Evolutionary conservation across 2,113 vertebrate genomes (phyloP).

Genomic region (Leptosomus discolor): DNA sequence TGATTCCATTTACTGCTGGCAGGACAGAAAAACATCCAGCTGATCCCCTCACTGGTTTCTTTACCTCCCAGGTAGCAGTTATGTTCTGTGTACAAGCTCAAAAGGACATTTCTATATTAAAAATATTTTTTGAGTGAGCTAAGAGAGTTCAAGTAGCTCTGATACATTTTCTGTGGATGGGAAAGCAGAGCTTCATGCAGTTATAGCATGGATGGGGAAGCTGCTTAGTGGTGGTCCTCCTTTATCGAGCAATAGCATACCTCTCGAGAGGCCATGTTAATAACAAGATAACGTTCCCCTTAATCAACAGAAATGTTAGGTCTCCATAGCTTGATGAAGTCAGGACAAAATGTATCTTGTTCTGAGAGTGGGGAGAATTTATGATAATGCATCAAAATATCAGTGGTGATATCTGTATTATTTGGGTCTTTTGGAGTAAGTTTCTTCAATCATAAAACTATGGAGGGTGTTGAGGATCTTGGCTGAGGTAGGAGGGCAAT

Average conservation of each 20-base stretch:
- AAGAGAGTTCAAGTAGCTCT: not conserved
- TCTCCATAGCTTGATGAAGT: not conserved
- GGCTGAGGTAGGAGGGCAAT: not conserved
- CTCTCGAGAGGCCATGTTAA: not conserved
- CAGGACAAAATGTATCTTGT: not conserved
- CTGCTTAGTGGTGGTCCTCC: not conserved
- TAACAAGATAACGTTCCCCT: not conserved
- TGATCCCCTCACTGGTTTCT: not conserved
- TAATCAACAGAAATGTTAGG: not conserved
- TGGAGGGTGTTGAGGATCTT: not conserved
- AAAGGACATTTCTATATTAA: not conserved
- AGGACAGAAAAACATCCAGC: not conserved
- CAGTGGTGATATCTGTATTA: not conserved
- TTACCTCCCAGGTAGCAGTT: not conserved
- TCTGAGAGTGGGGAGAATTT: not conserved
- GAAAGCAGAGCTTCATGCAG: not conserved
- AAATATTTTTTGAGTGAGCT: not conserved
- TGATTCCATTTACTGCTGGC: not conserved
- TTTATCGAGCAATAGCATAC: accelerated
- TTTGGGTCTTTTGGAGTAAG: not conserved
- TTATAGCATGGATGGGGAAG: not conserved
- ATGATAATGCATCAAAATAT: not conserved
- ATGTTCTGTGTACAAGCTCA: not conserved
- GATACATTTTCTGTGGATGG: not conserved
- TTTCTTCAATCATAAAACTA: accelerated